Evolutionary conservation across 2,797 vertebrate genomes (phyloP).

Genomic region (Sphaeramia orbicularis): DNA sequence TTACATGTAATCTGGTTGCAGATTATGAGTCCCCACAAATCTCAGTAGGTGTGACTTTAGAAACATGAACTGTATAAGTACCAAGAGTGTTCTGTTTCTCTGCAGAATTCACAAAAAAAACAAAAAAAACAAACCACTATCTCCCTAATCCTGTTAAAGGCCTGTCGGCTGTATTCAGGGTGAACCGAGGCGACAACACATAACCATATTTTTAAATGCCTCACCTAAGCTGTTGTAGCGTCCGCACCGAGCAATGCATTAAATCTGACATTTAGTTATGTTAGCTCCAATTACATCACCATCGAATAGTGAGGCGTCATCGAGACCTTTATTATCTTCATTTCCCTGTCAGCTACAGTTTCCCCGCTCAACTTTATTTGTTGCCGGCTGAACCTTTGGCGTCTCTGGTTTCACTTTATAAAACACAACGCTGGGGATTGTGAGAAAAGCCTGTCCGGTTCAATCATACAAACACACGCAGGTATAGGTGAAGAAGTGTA

Average conservation of each 20-base stretch:
- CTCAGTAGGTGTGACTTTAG: not conserved
- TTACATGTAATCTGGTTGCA: too few species aligned
- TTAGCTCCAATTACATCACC: conserved; percentile 45
- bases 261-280: conserved; percentile 44
- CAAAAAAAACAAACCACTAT: not conserved
- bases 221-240: conserved; percentile 5
- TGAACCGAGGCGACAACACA: not conserved
- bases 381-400: conserved; percentile 22
- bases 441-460: conserved; percentile 26
- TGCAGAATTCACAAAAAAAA: not conserved
- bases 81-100: not conserved
- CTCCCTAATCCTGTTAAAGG: not conserved
- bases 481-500: conserved; percentile 33
- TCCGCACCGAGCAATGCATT: conserved; percentile 27
- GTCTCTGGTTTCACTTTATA: conserved; percentile 16
- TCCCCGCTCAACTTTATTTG: conserved; percentile 39
- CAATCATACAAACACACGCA: conserved; percentile 10
- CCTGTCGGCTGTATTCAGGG: not conserved
- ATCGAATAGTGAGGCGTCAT: conserved; percentile 35
- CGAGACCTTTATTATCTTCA: conserved; percentile 48
- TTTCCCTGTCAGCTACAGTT: conserved; percentile 26
- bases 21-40: too few species aligned
- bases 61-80: not conserved
- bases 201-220: conserved; percentile 20
- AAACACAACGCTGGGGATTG: conserved; percentile 1